A percentile compares a stretch with the other conserved stretches of the same genome.
phyloP scores from a whole-genome alignment of 2,888 invertebrate species.

The Chalcis sispes region DNA sequence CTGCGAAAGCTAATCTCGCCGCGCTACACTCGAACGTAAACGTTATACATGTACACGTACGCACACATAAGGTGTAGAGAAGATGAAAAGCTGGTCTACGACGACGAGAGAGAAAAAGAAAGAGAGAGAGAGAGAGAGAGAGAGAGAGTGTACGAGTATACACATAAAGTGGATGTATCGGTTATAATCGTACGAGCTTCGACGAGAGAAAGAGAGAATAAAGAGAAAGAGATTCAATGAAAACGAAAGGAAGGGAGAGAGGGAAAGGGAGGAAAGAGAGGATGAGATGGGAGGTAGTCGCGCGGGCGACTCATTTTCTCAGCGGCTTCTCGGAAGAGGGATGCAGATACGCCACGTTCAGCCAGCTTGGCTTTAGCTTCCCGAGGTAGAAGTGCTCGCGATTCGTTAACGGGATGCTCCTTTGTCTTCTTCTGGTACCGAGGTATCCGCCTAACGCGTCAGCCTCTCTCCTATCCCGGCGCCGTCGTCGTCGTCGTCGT shows the following conservation, averaged over 20 bases:
- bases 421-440: conserved; percentile 70
- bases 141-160: conserved; percentile 57
- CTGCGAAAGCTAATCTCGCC: too few species aligned
- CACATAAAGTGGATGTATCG: conserved; percentile 74
- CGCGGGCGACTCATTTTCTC: conserved; percentile 57
- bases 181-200: conserved; percentile 58
- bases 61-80: conserved; percentile 60
- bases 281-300: conserved; percentile 13
- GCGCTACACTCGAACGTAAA: too few species aligned
- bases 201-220: conserved; percentile 58
- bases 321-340: conserved; percentile 61
- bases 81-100: conserved; percentile 72
- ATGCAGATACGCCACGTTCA: conserved; percentile 75
- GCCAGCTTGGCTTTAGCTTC: conserved; percentile 60
- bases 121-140: too few species aligned
- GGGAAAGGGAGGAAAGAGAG: not conserved
- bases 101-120: too few species aligned
- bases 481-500: conserved; percentile 52
- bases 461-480: conserved; percentile 16
- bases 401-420: conserved; percentile 73
- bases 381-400: conserved; percentile 62
- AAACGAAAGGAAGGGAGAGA: not conserved
- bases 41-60: too few species aligned
- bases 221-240: conserved; percentile 43
- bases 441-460: conserved; percentile 58